A percentile compares a stretch with the other conserved stretches of the same genome.
These are phyloP conservation scores for Prunella fulvescens DNA, from an alignment of 2,113 vertebrate genomes.

Conservation along the genomic window DNA sequence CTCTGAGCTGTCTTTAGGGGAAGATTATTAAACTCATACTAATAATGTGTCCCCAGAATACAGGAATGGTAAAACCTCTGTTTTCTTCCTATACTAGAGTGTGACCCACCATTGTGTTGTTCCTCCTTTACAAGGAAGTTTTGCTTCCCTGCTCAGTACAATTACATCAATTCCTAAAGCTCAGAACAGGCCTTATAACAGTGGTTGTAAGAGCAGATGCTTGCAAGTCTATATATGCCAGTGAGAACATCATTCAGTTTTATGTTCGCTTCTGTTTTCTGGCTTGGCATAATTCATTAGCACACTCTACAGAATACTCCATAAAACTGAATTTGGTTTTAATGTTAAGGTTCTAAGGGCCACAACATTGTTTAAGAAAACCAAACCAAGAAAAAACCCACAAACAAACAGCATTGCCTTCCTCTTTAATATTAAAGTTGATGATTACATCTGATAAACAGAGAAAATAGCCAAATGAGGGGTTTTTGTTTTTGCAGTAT, in stretches of 20 bases:
- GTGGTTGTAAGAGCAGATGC: constrained; percentile 57
- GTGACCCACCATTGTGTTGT: not conserved
- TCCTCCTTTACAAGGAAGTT: not conserved
- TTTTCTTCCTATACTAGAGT: not conserved
- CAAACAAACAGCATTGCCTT: not conserved
- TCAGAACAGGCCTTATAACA: constrained; percentile 16
- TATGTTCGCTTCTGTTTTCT: constrained; percentile 74
- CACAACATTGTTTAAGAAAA: constrained; percentile 43
- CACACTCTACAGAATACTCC: constrained; percentile 61
- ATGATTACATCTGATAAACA: not conserved
- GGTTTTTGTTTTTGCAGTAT: not conserved
- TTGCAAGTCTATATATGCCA: constrained; percentile 68
- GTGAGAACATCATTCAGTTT: constrained; percentile 78
- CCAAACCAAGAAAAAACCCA: not conserved
- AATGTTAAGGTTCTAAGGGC: constrained; percentile 61
- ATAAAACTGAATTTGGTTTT: constrained; percentile 73
- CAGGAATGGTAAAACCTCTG: not conserved
- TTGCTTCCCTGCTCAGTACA: not conserved
- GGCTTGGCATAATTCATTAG: constrained; percentile 77
- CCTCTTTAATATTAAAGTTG: not conserved
- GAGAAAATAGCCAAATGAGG: not conserved
- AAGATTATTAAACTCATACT: not conserved
- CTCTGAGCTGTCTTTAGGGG: not conserved
- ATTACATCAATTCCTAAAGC: not conserved
- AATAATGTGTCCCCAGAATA: not conserved